Evolutionary conservation across 2,113 vertebrate species (phyloP), one percentile per base, ranked within the genome.

Genomic region (Peromyscus polionotus): DNA sequence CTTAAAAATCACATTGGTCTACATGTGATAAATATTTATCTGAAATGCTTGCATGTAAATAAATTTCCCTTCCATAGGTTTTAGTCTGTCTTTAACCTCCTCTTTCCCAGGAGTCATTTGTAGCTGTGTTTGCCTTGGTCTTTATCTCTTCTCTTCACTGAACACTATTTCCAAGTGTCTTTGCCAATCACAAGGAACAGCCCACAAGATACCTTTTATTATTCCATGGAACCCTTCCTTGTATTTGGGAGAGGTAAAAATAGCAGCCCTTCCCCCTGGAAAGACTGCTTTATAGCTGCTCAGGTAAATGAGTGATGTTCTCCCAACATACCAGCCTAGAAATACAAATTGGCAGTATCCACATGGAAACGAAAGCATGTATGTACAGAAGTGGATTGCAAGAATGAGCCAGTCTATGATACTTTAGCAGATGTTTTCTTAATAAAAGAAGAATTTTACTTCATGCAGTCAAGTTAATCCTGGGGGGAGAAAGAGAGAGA

Each of bases 41-140:
- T 70, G 45, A 90, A 97, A 84, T 84, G 33, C 2, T 92, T 70
- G 39, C 72, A 54, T 33, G 4, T 12, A 94, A 93, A 73, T 97
- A 90, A 73, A 67, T 93, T 93, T 17, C 88, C 0, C n/a, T 7
- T 7, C 7, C 7, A 0, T 42, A 12, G 9, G 33, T 87, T 70
- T 93, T 31, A 45, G 63, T 90, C 42, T 57, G 45, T 88, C 67
- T 95, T 96, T 85, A 90, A 39, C 72, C 17, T 76, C 70, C 31
- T 81, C 33, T 1, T 81, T 14, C 42, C 19, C 3, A 26, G 28
- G 93, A 54, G 45, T 84, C 39, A 92, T 33, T 33, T 31, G 26
- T 90, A 67, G 86, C 14, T 22, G 86, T 4, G 2, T 42, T 75
- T 59, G 7, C 45, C 73, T 48, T 42, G 24, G 45, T 76, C 16